A percentile compares a stretch with the other conserved stretches of the same genome.
Conservation (phyloP, 30 jellyfish, hydroid and myxozoan genomes). For the Nemopilema nomurai region DNA sequence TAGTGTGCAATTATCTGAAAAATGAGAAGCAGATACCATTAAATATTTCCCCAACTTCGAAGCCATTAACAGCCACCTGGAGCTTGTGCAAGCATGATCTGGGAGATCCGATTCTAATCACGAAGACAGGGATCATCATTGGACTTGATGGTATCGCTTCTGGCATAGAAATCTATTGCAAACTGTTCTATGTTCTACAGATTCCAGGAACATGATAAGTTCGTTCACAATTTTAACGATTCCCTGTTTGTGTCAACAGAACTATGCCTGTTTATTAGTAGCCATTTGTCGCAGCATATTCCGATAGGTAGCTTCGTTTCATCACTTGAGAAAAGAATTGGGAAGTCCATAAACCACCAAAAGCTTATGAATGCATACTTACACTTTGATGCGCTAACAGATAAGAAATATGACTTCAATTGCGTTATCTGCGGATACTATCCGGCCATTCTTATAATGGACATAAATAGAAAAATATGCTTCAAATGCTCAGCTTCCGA, state of each 20-base stretch:
- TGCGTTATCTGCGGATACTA: slow-evolving; percentile 34
- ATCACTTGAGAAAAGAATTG: background rate
- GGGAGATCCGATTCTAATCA: background rate
- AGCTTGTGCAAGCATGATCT: background rate
- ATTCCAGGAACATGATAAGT: slow-evolving; percentile 17
- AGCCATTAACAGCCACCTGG: slow-evolving; percentile 21
- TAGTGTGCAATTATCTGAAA: background rate
- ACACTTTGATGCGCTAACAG: slow-evolving; percentile 26
- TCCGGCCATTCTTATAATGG: slow-evolving; percentile 28
- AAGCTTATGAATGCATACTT: slow-evolving; percentile 39
- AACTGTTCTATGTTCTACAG: too few species aligned
- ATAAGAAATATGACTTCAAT: slow-evolving; percentile 8
- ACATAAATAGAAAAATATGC: slow-evolving; percentile 42
- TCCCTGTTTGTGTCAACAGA: slow-evolving; percentile 12
- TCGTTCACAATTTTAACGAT: slow-evolving; percentile 39
- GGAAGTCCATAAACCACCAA: too few species aligned
- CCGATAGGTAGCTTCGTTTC: background rate
- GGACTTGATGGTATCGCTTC: too few species aligned
- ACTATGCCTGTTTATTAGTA: slow-evolving; percentile 10
- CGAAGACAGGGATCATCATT: background rate
- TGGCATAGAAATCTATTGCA: too few species aligned
- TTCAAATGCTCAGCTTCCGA: slow-evolving; percentile 20
- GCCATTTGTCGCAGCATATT: background rate
- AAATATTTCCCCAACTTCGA: too few species aligned
- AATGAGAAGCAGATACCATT: background rate